These are phyloP conservation scores for Laupala kohalensis DNA, from an alignment of 1,140 invertebrate genomes.

Conservation along the genomic window DNA sequence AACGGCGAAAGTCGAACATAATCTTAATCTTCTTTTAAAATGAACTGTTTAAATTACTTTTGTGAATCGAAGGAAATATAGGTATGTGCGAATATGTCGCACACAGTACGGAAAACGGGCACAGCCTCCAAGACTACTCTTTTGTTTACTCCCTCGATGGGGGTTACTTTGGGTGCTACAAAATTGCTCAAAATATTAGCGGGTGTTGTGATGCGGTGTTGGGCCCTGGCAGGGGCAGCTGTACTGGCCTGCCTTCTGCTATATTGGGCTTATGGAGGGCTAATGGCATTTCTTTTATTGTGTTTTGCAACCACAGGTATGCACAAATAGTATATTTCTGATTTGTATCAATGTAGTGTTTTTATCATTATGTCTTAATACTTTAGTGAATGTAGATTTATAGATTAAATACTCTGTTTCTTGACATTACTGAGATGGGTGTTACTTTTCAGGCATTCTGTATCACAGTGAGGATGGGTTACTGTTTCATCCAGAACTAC, in stretches of 20 bases:
- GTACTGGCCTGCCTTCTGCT: constrained; percentile 54
- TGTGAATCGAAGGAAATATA: background rate
- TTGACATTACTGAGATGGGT: background rate
- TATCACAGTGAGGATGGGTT: constrained; percentile 76
- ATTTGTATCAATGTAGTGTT: background rate
- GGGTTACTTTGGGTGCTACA: background rate
- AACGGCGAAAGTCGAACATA: too few species aligned
- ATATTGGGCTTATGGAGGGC: constrained; percentile 69
- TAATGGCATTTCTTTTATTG: constrained; percentile 54
- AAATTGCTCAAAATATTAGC: constrained; percentile 1
- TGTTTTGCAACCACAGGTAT: constrained; percentile 51
- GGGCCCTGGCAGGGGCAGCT: constrained; percentile 39
- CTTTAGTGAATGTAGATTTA: background rate
- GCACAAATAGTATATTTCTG: background rate
- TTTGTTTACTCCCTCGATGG: background rate
- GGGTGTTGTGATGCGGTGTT: constrained; percentile 28
- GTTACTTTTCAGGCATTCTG: constrained; percentile 46
- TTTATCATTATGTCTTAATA: background rate
- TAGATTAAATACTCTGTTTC: background rate
- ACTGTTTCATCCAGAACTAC: constrained; percentile 78
- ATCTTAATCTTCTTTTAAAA: background rate
- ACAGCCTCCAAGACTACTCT: background rate
- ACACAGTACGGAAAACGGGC: background rate
- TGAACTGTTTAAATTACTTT: background rate
- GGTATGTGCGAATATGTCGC: background rate